Conservation (phyloP, 2,888 invertebrate species). For the Noctua pronuba region DNA sequence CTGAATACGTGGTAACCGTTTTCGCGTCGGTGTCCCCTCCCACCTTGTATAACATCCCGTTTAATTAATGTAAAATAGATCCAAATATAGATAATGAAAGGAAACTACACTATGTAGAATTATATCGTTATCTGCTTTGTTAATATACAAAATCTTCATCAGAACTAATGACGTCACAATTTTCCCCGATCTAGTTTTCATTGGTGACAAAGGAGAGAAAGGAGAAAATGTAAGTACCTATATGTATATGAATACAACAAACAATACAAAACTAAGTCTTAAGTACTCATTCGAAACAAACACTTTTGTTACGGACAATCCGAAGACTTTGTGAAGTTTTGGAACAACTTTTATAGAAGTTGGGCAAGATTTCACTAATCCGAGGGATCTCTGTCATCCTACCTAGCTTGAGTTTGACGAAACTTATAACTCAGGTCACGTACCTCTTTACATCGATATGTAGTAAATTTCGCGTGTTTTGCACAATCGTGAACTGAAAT, state of each 20-base stretch:
- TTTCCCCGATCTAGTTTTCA: constrained; percentile 73
- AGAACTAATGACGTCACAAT: constrained; percentile 34
- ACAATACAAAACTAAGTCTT: constrained; percentile 55
- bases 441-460: constrained; percentile 69
- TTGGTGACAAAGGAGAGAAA: constrained; percentile 79
- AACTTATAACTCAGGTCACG: constrained; percentile 71
- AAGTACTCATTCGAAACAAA: constrained; percentile 69
- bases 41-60: background rate
- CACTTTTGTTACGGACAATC: constrained; percentile 64
- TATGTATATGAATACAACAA: constrained; percentile 44
- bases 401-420: constrained; percentile 62
- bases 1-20: no score
- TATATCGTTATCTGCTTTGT: background rate
- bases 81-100: background rate
- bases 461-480: constrained; percentile 68
- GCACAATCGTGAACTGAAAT: constrained; percentile 63
- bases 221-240: constrained; percentile 78
- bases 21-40: no score
- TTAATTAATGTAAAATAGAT: constrained; percentile 10
- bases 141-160: background rate
- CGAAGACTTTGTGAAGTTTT: constrained; percentile 61
- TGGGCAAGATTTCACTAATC: constrained; percentile 70
- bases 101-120: background rate
- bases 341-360: constrained; percentile 63
- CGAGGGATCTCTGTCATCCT: constrained; percentile 67